Evolutionary conservation across 2,888 invertebrate species (phyloP).

Genomic region (Lasius fuliginosus): DNA sequence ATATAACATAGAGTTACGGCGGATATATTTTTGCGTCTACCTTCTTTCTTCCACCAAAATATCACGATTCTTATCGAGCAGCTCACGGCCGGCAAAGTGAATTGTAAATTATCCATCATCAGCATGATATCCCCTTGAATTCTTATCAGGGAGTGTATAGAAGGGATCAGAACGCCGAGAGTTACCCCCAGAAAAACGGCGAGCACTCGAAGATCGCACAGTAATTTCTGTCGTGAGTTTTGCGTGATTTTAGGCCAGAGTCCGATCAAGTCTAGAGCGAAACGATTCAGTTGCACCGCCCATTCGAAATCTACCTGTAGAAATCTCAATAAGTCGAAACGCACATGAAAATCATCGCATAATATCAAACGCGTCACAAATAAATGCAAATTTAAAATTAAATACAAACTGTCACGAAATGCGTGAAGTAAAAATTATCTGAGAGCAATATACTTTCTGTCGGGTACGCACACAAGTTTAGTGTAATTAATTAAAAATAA

Average conservation of each 20-base stretch:
- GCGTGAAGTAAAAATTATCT: neutral
- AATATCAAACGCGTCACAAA: neutral
- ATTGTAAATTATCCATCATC: slow-evolving; percentile 42
- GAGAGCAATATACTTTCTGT: neutral
- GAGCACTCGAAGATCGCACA: neutral
- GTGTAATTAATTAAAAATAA: neutral
- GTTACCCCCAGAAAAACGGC: neutral
- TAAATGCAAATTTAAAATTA: neutral
- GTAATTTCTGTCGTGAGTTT: neutral
- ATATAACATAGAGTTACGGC: neutral
- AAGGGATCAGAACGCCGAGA: slow-evolving; percentile 7
- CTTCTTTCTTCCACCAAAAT: slow-evolving; percentile 42
- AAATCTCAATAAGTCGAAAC: neutral
- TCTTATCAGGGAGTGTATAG: slow-evolving; percentile 6
- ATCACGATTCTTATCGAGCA: slow-evolving; percentile 32
- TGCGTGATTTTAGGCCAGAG: slow-evolving; percentile 46
- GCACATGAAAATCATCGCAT: neutral
- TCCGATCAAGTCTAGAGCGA: slow-evolving; percentile 25
- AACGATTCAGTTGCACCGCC: slow-evolving; percentile 53
- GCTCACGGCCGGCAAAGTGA: slow-evolving; percentile 24
- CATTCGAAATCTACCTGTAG: slow-evolving; percentile 54
- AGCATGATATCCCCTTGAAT: slow-evolving; percentile 5
- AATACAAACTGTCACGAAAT: neutral
- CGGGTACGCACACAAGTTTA: neutral
- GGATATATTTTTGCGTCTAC: slow-evolving; percentile 41